Base-by-base conservation (phyloP, 2,113 vertebrate genomes). In the Burhinus oedicnemus region DNA sequence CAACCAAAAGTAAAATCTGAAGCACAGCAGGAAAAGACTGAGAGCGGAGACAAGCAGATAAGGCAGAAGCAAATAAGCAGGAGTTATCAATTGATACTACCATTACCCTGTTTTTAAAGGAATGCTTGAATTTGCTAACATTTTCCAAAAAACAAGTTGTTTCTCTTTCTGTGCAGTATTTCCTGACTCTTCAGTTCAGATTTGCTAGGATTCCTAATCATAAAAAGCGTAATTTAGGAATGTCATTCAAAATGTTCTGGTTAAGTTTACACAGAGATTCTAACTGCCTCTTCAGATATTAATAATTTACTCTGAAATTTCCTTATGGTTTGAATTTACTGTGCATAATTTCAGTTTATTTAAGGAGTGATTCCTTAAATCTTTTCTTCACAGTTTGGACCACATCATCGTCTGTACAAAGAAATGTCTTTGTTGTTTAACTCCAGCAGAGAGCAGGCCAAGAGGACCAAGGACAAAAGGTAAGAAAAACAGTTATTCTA, bases 401-500 rank as follows among this genome's bases (percentile, higher is more conserved):
- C 44, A 64, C 34, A 51, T 19, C 5, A 2, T 83, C 16, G 1
- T 64, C 65, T 72, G 32, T 44, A 71, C 52, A 51, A 82, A 57
- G 62, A 93, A 89, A 71, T 51, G 23, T 22, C 87, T 82, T 87
- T 91, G 75, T 80, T 87, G 69, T 83, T 91, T 66, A 72, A 81
- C 38, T 91, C 91, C 89, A 95, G 90, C 70, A 82, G 89, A 91
- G 70, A 92, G 71, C 62, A 81, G 34, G 44, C 69, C 69, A 83
- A 83, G 83, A 74, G 27, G 34, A 90, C 16, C 76, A 82, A 94
- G 72, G 74, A 87, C 90, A 89, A 93, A 92, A 95, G 64, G 91
- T 62, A 89, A 95, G 74, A 94, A 78, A 45, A 40, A 9, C n/a
- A 89, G 64, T 89, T 75, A 42, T 30, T 57, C 45, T 70, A 78